Evolutionary conservation across 2,797 vertebrate genomes (phyloP).

Genomic region (Enoplosus armatus): DNA sequence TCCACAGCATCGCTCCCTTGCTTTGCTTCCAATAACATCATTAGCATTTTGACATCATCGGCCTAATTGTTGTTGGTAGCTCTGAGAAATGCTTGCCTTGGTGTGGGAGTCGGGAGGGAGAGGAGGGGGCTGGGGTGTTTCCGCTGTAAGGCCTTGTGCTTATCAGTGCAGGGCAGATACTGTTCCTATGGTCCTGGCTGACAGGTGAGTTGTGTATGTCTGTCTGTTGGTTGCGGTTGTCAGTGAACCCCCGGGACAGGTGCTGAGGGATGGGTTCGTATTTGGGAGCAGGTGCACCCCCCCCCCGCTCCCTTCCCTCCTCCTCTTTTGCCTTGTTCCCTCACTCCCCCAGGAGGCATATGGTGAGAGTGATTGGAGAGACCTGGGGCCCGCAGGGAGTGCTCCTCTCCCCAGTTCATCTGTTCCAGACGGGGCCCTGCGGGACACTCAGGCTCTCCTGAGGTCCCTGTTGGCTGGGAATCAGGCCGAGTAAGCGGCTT

Average conservation of each 20-base stretch:
- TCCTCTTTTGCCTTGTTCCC: slow-evolving; percentile 61
- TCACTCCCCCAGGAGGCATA: slow-evolving; percentile 77
- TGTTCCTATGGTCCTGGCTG: slow-evolving; percentile 68
- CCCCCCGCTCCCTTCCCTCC: slow-evolving; percentile 40
- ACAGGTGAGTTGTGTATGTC: slow-evolving; percentile 70
- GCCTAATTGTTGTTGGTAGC: slow-evolving; percentile 71
- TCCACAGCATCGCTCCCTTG: slow-evolving; percentile 26
- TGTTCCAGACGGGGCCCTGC: slow-evolving; percentile 78
- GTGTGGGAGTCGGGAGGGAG: slow-evolving; percentile 34
- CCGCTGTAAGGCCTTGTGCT: slow-evolving; percentile 71
- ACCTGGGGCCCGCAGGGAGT: slow-evolving; percentile 69
- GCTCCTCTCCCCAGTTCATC: slow-evolving; percentile 79
- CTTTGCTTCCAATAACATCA: slow-evolving; percentile 64
- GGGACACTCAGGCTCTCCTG: slow-evolving; percentile 69
- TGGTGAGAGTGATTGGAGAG: slow-evolving; percentile 82
- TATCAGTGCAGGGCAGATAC: slow-evolving; percentile 79
- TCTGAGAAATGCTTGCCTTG: slow-evolving; percentile 55
- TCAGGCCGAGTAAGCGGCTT: slow-evolving; percentile 65
- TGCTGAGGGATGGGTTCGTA: slow-evolving; percentile 75
- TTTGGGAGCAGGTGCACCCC: slow-evolving; percentile 77
- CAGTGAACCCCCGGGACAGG: slow-evolving; percentile 72
- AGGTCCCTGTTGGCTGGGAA: slow-evolving; percentile 73
- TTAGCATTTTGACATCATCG: slow-evolving; percentile 74
- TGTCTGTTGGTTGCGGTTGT: slow-evolving; percentile 57
- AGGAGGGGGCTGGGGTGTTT: slow-evolving; percentile 26